Evolutionary conservation across 2,888 invertebrate genomes (phyloP), one percentile per base, ranked within the genome.

Genomic region (Phoronis australis): DNA sequence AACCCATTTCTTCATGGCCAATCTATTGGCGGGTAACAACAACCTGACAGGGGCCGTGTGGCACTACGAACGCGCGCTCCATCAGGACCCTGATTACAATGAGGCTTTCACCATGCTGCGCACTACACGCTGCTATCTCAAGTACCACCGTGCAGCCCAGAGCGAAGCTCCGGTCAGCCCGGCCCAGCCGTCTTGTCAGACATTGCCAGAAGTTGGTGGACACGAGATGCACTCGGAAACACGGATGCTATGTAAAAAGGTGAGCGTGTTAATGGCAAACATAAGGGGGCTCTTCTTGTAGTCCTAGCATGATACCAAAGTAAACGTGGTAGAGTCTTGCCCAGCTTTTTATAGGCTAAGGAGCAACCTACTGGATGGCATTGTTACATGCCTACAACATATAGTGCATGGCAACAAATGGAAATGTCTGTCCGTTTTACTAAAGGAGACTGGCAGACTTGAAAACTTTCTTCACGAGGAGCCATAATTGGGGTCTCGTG

Each of bases 1-100:
- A 38, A 85, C 85, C 48, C 87, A 87, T 74, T 87, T 86, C 70
- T 73, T 87, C 4, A 73, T 86, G 50, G 81, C 78, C 18, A 83
- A 84, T 1, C 77, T 87, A 51, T 68, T 86, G 46, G 83, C 85
- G 65, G 83, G 84, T 68, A 75, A 83, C 52, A 83, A 83, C 63
- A 84, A 85, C 55, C 64, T 71, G 54, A 65, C 68, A 3, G 76
- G 74, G 3, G 75, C 75, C 15, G 61, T 69, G 22, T 64, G 63
- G 59, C 69, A 75, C 52, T 76, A 77, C 57, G 63, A 68, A 47
- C 62, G 62, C 26, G 72, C 69, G 4, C 57, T 78, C 31, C 60
- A 66, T 21, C 63, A 69, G 25, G 65, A 75, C 18, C 69, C 73
- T 1, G 57, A 62, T 24, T 57, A 67, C 51, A 54, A 60, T 37